Conservation (phyloP, 2,113 vertebrate species). For the Prolemur simus region DNA sequence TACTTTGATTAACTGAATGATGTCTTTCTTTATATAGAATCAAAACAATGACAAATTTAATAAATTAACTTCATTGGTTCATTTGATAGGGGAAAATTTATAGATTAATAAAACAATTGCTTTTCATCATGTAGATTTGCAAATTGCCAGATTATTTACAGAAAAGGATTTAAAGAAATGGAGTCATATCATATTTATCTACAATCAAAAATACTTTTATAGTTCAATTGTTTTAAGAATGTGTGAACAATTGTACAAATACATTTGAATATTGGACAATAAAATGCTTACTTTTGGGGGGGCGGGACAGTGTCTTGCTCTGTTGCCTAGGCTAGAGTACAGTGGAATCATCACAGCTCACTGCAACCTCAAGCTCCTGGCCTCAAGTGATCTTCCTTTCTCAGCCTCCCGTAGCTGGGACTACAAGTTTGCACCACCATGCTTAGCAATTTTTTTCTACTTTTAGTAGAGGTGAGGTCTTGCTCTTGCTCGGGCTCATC, state of each 20-base stretch:
- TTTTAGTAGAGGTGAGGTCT: too few species aligned
- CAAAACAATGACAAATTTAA: conserved; percentile 21
- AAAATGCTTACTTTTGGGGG: background rate
- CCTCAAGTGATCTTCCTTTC: too few species aligned
- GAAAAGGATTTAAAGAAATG: background rate
- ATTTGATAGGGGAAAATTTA: background rate
- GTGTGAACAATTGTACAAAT: too few species aligned
- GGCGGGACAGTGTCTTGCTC: too few species aligned
- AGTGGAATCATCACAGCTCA: too few species aligned
- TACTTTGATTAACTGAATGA: background rate
- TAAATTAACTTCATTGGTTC: background rate
- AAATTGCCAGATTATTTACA: background rate
- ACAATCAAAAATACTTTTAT: background rate
- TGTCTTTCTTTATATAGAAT: background rate
- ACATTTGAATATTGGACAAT: background rate
- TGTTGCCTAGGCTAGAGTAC: too few species aligned
- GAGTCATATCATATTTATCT: background rate
- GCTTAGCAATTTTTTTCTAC: too few species aligned
- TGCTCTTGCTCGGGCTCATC: too few species aligned
- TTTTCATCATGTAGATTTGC: background rate
- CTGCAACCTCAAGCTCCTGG: too few species aligned
- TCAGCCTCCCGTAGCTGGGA: too few species aligned
- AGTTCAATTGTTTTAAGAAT: too few species aligned
- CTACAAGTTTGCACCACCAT: too few species aligned
- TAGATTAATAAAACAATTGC: background rate